Percentiles rank a stretch among this genome's conserved stretches.
Conservation (phyloP, 2,888 invertebrate genomes). For the Agriopis marginaria region DNA sequence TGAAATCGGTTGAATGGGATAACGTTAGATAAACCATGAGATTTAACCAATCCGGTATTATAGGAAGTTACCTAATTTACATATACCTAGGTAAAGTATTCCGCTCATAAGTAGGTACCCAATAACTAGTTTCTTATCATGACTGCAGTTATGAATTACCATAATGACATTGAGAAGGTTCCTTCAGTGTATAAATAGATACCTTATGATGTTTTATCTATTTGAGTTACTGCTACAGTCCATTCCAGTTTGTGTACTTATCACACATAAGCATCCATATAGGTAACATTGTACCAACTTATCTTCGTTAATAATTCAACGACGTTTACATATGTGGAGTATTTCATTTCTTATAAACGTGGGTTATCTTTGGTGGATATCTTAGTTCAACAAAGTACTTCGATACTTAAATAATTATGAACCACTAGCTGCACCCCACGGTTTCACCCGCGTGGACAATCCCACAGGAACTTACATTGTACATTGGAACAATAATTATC, state of each 20-base stretch:
- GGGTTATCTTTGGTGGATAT: neutral
- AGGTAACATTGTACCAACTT: neutral
- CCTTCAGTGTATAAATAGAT: neutral
- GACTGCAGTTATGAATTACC: neutral
- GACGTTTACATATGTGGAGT: conserved; percentile 7
- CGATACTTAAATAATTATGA: too few species aligned
- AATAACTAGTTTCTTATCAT: neutral
- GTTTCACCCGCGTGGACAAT: too few species aligned
- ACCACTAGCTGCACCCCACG: too few species aligned
- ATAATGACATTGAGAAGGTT: neutral
- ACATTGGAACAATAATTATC: too few species aligned
- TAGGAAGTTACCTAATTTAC: too few species aligned
- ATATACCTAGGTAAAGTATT: too few species aligned
- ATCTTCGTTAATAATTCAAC: conserved; percentile 44
- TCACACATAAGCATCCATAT: conserved; percentile 35
- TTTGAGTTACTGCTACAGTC: conserved; percentile 53
- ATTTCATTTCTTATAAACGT: conserved; percentile 1
- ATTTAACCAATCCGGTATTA: too few species aligned
- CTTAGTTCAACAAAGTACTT: neutral
- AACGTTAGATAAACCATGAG: too few species aligned
- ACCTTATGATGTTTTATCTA: conserved; percentile 10
- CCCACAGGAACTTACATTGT: too few species aligned
- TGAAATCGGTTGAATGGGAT: too few species aligned
- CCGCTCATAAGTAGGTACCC: neutral
- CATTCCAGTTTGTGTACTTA: conserved; percentile 46